Base-by-base conservation (phyloP, 2,888 invertebrate genomes). In the Ormyrus thymus region DNA sequence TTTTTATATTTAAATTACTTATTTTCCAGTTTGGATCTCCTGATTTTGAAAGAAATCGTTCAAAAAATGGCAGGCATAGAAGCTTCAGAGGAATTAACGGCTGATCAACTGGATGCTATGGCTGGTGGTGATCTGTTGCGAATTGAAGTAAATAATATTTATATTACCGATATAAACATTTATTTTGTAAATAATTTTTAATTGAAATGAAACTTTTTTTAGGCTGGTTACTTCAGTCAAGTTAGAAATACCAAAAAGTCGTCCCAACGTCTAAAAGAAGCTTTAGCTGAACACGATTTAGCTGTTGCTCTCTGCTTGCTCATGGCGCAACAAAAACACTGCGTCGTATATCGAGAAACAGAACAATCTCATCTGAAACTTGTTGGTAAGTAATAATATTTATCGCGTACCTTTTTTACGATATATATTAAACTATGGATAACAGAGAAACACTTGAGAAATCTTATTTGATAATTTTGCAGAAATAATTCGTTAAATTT, bases 1-100 rank as follows among this genome's bases (percentile, higher is more conserved):
- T 3, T 29, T 29, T 4, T 29, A 29, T 1, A 29, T 29, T 29
- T 29, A 29, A 29, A 29, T 56, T 43, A 6, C 58, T 50, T 68
- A 10, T 56, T 84, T 90, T 90, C 81, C 89, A 95, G 96, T 91
- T 94, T 95, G 92, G 98, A 98, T 91, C 92, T 98, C 84, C 91
- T 99, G 50, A 95, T 99, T 83, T 91, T 99, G 75, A 97, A 98
- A 89, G 99, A 99, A 91, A 96, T 99, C 83, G 97, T 99, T 61
- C 97, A 98, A 91, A 99, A 98, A 92, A 99, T 99, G 99, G 97
- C 98, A 0, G 99, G 99, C 0, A 97, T 99, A 75, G 99, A 99
- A 91, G 95, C 98, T 0, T 95, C 96, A 0, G 98, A 98, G 89
- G 98, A 98, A 91, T 95, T 98, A 92, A 99, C 99, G 0, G 93